Conservation (phyloP, 2,888 invertebrate species). For the Drosophila cyrtoloma region DNA sequence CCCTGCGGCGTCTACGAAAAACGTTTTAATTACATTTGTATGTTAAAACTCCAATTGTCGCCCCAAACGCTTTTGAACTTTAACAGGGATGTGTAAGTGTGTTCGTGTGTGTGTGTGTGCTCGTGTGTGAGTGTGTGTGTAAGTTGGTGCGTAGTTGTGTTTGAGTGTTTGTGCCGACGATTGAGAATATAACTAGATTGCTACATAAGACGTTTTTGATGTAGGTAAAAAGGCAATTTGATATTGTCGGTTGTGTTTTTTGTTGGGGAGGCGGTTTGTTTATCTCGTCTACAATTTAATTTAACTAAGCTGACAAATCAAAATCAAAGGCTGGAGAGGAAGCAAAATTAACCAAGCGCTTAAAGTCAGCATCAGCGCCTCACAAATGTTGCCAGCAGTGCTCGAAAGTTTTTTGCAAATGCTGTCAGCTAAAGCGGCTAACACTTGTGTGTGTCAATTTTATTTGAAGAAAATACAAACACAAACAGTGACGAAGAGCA, state of each 20-base stretch:
- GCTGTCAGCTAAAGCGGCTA: slow-evolving; percentile 78
- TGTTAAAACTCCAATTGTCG: slow-evolving; percentile 81
- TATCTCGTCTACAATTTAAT: slow-evolving; percentile 72
- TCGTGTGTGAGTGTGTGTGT: slow-evolving; percentile 7
- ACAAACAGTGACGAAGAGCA: slow-evolving; percentile 41
- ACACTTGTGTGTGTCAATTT: slow-evolving; percentile 81
- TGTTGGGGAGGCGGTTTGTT: slow-evolving; percentile 38
- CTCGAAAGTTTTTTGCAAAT: slow-evolving; percentile 22
- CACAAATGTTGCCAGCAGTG: not conserved
- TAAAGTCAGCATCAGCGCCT: slow-evolving; percentile 55
- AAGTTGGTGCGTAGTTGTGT: slow-evolving; percentile 22
- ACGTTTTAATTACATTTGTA: slow-evolving; percentile 82
- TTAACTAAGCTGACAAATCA: slow-evolving; percentile 81
- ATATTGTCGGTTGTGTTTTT: slow-evolving; percentile 36
- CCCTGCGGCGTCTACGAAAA: slow-evolving; percentile 77
- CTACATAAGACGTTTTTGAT: slow-evolving; percentile 75
- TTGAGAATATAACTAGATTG: slow-evolving; percentile 79
- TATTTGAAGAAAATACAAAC: slow-evolving; percentile 80
- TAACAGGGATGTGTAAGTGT: slow-evolving; percentile 54
- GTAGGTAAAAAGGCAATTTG: slow-evolving; percentile 76
- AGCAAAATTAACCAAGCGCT: slow-evolving; percentile 75
- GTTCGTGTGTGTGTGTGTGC: slow-evolving; percentile 3
- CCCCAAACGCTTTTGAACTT: slow-evolving; percentile 77
- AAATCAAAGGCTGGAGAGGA: slow-evolving; percentile 61
- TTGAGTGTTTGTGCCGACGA: slow-evolving; percentile 63